A percentile compares a stretch with the other conserved stretches of the same genome.
These are phyloP conservation scores for Carcina quercana DNA, from an alignment of 2,888 invertebrate species.

Conservation along the genomic window DNA sequence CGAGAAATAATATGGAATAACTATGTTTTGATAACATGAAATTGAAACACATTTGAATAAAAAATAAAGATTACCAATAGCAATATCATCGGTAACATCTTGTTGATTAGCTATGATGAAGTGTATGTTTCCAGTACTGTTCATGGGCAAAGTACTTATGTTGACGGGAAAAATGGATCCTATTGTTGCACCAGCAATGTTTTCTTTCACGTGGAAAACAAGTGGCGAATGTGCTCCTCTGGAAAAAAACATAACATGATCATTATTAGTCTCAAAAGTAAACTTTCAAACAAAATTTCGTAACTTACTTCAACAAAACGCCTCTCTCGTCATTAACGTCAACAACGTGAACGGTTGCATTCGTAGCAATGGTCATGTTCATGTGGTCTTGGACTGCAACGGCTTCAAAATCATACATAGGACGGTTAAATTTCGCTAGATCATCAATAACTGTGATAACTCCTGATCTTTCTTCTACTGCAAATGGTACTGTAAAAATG, in stretches of 20 bases:
- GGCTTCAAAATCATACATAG: slow-evolving; percentile 87
- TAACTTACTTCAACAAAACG: slow-evolving; percentile 75
- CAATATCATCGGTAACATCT: slow-evolving; percentile 85
- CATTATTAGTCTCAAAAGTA: slow-evolving; percentile 3
- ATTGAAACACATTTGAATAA: neutral
- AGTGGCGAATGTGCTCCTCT: slow-evolving; percentile 82
- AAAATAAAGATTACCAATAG: slow-evolving; percentile 74
- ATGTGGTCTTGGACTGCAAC: slow-evolving; percentile 78
- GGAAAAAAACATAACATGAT: slow-evolving; percentile 26
- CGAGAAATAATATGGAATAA: neutral
- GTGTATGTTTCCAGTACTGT: slow-evolving; percentile 68
- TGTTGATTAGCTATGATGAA: slow-evolving; percentile 89
- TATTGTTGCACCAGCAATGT: slow-evolving; percentile 81
- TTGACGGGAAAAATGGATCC: slow-evolving; percentile 80
- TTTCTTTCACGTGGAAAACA: slow-evolving; percentile 85
- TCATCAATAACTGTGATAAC: slow-evolving; percentile 89
- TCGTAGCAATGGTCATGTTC: slow-evolving; percentile 83
- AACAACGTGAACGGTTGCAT: slow-evolving; percentile 89
- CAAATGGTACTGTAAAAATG: slow-evolving; percentile 88
- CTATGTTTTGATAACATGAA: neutral
- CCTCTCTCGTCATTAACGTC: slow-evolving; percentile 82
- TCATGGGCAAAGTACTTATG: slow-evolving; percentile 39
- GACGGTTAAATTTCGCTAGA: slow-evolving; percentile 78
- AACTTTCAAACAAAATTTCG: slow-evolving; percentile 10
- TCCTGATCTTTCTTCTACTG: slow-evolving; percentile 90